Evolutionary conservation across 2,113 vertebrate genomes (phyloP).

Genomic region (Anarhynchus alexandrinus): DNA sequence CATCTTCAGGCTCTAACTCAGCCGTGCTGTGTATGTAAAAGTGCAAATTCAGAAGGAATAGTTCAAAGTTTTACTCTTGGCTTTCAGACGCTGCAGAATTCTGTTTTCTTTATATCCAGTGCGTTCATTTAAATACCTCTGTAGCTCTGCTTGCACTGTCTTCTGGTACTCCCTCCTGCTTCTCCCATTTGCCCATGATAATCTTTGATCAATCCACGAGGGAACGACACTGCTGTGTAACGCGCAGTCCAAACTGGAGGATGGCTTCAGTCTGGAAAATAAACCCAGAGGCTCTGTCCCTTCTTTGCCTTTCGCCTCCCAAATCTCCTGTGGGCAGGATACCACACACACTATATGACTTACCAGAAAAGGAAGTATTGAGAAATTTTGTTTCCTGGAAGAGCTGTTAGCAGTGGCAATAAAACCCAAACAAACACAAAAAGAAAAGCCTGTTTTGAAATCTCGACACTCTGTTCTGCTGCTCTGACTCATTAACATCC

Average conservation of each 20-base stretch:
- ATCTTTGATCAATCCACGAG: background rate
- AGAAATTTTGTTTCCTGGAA: conserved; percentile 46
- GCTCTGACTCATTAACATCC: background rate
- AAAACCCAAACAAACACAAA: background rate
- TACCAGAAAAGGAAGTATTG: conserved; percentile 38
- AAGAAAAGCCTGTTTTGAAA: conserved; percentile 12
- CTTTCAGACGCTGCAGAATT: background rate
- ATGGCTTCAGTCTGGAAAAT: background rate
- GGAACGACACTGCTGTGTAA: background rate
- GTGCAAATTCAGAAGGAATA: background rate
- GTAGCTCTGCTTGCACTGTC: background rate
- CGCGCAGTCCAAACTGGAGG: background rate
- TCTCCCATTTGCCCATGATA: background rate
- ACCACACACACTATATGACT: background rate
- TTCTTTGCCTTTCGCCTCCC: background rate
- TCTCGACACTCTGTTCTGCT: background rate
- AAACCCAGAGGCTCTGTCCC: background rate
- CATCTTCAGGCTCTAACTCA: background rate
- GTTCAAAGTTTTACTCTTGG: background rate
- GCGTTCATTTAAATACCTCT: background rate
- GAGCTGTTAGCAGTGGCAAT: background rate
- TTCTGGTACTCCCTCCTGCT: background rate
- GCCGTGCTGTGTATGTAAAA: background rate
- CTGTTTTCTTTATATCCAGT: background rate
- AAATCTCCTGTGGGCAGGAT: background rate